Percentiles rank a stretch among this genome's conserved stretches.
Evolutionary conservation across 2,113 vertebrate genomes (phyloP).

Genomic region (Lagopus muta): DNA sequence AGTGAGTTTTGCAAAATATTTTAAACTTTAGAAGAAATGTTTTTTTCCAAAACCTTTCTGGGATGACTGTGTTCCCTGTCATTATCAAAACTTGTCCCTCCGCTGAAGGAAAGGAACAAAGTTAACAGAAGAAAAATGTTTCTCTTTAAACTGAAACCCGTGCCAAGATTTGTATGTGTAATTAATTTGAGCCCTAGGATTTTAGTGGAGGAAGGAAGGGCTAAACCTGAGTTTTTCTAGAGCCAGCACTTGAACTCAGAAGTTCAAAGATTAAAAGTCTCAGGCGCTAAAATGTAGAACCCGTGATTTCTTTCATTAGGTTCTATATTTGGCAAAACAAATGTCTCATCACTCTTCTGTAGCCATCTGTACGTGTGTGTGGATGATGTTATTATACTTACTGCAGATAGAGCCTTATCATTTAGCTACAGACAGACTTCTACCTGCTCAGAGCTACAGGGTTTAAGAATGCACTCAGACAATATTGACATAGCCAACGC

Average conservation of each 20-base stretch:
- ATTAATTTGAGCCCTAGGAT: not conserved
- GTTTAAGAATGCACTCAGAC: conserved; percentile 18
- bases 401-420: conserved; percentile 36
- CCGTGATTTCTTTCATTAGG: conserved; percentile 17
- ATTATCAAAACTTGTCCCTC: conserved; percentile 2
- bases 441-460: conserved; percentile 34
- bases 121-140: not conserved
- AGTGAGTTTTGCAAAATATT: not conserved
- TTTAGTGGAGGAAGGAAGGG: not conserved
- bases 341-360: conserved; percentile 33
- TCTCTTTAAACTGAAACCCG: not conserved
- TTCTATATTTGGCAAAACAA: conserved; percentile 44
- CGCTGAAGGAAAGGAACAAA: not conserved
- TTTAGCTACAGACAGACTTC: conserved; percentile 43
- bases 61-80: not conserved
- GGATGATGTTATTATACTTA: conserved; percentile 48
- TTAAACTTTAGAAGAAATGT: not conserved
- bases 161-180: not conserved
- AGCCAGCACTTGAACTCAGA: not conserved
- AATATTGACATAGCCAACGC: conserved; percentile 15
- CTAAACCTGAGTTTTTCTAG: not conserved
- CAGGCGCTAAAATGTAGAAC: not conserved
- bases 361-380: conserved; percentile 10
- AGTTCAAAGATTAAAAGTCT: not conserved
- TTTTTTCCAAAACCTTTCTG: not conserved